Conservation (phyloP, 2,888 invertebrate species). For the Pammene fasciana region DNA sequence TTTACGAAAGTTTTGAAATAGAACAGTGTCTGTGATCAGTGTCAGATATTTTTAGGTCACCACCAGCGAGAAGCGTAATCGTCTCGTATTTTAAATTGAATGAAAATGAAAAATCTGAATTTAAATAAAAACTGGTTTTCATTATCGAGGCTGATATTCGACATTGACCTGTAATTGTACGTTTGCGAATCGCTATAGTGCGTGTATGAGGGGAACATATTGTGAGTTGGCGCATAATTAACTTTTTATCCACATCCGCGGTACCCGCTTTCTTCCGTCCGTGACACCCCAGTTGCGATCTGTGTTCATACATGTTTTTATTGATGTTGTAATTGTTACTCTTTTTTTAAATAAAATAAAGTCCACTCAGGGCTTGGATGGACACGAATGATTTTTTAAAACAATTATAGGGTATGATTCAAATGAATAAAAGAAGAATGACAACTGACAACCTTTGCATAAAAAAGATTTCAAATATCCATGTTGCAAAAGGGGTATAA, state of each 20-base stretch:
- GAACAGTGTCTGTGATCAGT: constrained; percentile 56
- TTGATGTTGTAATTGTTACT: constrained; percentile 47
- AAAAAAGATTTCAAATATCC: constrained; percentile 12
- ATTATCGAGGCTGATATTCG: constrained; percentile 35
- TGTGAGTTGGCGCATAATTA: constrained; percentile 35
- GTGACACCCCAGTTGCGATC: constrained; percentile 76
- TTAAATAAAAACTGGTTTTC: constrained; percentile 30
- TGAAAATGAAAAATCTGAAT: constrained; percentile 26
- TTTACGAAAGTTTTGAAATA: constrained; percentile 49
- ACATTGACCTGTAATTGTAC: constrained; percentile 31
- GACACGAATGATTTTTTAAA: no score
- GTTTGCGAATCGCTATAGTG: constrained; percentile 13
- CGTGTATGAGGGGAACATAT: constrained; percentile 26
- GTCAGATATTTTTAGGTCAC: constrained; percentile 61
- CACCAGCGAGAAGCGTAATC: constrained; percentile 56
- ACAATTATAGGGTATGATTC: not conserved
- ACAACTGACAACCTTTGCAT: not conserved
- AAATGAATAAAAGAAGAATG: not conserved
- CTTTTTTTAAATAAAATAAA: not conserved
- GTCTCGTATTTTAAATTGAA: no score
- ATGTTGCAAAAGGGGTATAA: constrained; percentile 15
- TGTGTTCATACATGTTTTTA: constrained; percentile 64
- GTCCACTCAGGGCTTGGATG: no score
- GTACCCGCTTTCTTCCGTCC: constrained; percentile 69
- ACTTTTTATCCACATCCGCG: constrained; percentile 53